Evolutionary conservation across 2,888 invertebrate species (phyloP).

Genomic region (Coecobrya sp.): DNA sequence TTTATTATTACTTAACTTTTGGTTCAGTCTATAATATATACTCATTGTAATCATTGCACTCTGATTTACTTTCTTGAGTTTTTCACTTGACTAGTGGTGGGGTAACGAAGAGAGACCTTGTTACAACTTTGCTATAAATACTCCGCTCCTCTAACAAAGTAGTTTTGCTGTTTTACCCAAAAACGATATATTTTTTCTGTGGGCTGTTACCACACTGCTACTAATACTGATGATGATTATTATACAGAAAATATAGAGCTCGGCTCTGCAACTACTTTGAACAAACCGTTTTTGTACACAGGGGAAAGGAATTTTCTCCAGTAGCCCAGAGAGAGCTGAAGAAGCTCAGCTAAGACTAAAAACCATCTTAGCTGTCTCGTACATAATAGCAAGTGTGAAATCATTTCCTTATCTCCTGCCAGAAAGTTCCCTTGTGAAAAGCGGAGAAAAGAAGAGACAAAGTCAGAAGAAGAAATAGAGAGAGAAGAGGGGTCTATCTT

Average conservation of each 20-base stretch:
- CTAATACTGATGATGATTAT: slow-evolving; percentile 14
- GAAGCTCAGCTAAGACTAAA: slow-evolving; percentile 65
- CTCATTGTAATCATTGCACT: slow-evolving; percentile 32
- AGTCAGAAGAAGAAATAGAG: too few species aligned
- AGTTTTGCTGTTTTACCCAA: background rate
- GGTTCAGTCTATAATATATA: slow-evolving; percentile 4
- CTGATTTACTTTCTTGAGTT: slow-evolving; percentile 67
- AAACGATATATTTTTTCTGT: slow-evolving; percentile 12
- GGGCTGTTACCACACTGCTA: background rate
- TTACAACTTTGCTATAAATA: background rate
- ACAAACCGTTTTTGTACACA: background rate
- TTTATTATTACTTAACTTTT: slow-evolving; percentile 64
- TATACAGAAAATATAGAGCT: slow-evolving; percentile 3
- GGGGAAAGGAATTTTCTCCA: slow-evolving; percentile 10
- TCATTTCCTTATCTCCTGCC: slow-evolving; percentile 79
- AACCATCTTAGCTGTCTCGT: slow-evolving; percentile 78
- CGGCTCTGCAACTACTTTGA: background rate
- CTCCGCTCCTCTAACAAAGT: background rate
- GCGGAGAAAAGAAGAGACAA: slow-evolving; percentile 63
- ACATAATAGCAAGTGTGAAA: slow-evolving; percentile 80
- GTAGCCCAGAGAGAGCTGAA: slow-evolving; percentile 10
- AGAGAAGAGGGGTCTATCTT: slow-evolving; percentile 6
- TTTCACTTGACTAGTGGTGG: slow-evolving; percentile 40
- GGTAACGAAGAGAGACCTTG: background rate
- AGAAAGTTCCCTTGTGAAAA: slow-evolving; percentile 72